Conservation (phyloP, 2,888 invertebrate species). For the Mythimna pallens region DNA sequence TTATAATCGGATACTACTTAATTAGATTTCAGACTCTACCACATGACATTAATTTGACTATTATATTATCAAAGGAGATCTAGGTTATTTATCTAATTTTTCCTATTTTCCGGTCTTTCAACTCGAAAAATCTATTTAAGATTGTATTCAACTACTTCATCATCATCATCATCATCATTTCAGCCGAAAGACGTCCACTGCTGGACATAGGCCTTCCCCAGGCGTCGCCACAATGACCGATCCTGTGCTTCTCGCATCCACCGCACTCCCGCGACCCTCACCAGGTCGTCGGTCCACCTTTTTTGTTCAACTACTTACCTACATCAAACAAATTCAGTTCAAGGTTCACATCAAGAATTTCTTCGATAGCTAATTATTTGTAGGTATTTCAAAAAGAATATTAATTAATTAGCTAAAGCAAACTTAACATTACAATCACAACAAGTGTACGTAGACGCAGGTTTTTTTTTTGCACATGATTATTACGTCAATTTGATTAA, state of each 20-base stretch:
- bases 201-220: too few species aligned
- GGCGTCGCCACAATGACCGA: too few species aligned
- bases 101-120: neutral
- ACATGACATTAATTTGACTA: too few species aligned
- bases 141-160: neutral
- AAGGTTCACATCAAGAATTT: slow-evolving; percentile 5
- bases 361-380: neutral
- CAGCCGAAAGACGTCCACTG: too few species aligned
- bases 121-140: neutral
- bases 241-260: too few species aligned
- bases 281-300: too few species aligned
- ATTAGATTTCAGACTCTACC: too few species aligned
- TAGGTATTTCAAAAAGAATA: neutral
- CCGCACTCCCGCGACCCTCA: too few species aligned
- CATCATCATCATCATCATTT: too few species aligned
- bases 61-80: too few species aligned
- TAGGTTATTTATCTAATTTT: neutral
- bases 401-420: neutral
- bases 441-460: neutral
- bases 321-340: neutral
- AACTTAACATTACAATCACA: slow-evolving; percentile 1
- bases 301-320: too few species aligned
- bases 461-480: neutral
- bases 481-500: slow-evolving; percentile 4
- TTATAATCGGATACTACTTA: too few species aligned